These are phyloP conservation scores for Caenorhabditis becei DNA, from an alignment of 2,888 invertebrate genomes.

Conservation along the genomic window DNA sequence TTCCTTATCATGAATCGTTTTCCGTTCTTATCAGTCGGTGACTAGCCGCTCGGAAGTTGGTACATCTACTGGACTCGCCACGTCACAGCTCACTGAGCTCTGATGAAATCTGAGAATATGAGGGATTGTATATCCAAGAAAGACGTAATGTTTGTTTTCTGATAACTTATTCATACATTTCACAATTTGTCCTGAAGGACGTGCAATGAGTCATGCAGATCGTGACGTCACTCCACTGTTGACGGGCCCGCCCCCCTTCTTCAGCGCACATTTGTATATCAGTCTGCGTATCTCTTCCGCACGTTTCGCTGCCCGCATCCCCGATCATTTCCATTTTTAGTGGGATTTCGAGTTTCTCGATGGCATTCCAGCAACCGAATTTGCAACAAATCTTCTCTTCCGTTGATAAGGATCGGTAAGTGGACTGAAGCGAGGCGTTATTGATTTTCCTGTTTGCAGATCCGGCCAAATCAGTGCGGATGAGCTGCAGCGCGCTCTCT, in stretches of 20 bases:
- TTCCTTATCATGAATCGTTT: constrained; percentile 23
- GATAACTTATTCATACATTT: constrained; percentile 50
- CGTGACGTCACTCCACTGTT: constrained; percentile 48
- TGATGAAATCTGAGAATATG: constrained; percentile 30
- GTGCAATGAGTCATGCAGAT: constrained; percentile 22
- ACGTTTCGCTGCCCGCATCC: too few species aligned
- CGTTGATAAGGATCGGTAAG: constrained; percentile 66
- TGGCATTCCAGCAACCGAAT: constrained; percentile 60
- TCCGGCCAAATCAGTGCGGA: constrained; percentile 75
- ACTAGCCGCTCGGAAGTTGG: not conserved
- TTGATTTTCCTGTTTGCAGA: constrained; percentile 46
- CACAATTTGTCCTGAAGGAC: constrained; percentile 24
- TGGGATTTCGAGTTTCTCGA: not conserved
- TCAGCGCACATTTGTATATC: constrained; percentile 12
- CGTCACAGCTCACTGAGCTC: constrained; percentile 3
- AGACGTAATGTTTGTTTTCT: constrained; percentile 3
- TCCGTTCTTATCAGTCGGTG: constrained; percentile 6
- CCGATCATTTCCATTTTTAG: constrained; percentile 16
- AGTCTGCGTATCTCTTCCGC: constrained; percentile 38
- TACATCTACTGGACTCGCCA: not conserved
- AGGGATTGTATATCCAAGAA: not conserved
- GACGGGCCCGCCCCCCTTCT: constrained; percentile 25
- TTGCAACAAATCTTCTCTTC: constrained; percentile 68
- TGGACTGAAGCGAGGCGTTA: not conserved
- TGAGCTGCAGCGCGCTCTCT: constrained; percentile 86